Conservation (phyloP, 2,888 invertebrate genomes). For the Pterostichus niger region DNA sequence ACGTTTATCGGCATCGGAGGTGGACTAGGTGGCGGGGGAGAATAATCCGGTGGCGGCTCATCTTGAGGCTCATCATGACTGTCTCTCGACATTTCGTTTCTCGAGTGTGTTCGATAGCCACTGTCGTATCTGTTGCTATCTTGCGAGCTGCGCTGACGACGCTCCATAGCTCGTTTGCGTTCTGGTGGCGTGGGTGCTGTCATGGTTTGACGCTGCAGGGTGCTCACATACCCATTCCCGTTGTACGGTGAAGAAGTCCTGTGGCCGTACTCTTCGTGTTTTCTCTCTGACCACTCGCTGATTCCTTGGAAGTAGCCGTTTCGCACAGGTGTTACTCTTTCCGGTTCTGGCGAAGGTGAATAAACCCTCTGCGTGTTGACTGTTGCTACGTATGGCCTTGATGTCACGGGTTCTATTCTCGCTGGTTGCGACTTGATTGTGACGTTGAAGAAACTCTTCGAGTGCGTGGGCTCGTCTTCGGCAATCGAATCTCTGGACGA, state of each 20-base stretch:
- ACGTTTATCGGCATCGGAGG: conserved; percentile 72
- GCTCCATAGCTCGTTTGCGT: conserved; percentile 81
- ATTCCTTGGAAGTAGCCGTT: conserved; percentile 80
- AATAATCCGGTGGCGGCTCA: conserved; percentile 87
- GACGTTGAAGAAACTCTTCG: conserved; percentile 84
- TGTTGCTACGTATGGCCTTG: conserved; percentile 70
- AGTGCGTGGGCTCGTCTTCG: conserved; percentile 82
- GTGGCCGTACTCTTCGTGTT: conserved; percentile 70
- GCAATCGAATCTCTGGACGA: conserved; percentile 86
- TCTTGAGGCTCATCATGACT: conserved; percentile 77
- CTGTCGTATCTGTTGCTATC: conserved; percentile 76
- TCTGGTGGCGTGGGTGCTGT: conserved; percentile 84
- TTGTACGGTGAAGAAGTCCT: conserved; percentile 69
- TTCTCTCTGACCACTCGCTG: conserved; percentile 88
- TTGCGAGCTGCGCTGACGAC: conserved; percentile 78
- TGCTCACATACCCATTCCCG: conserved; percentile 5
- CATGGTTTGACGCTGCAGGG: conserved; percentile 65
- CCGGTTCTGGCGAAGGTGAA: conserved; percentile 74
- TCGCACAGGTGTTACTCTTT: conserved; percentile 73
- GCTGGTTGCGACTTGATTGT: conserved; percentile 85
- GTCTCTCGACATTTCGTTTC: conserved; percentile 79
- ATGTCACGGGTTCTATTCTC: conserved; percentile 69
- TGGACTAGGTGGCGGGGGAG: conserved; percentile 79
- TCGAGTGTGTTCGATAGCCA: conserved; percentile 80
- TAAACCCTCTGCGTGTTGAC: conserved; percentile 53